phyloP scores from a whole-genome alignment of 35 echinoderm and acorn worm genomes.

The Heliocidaris tuberculata region DNA sequence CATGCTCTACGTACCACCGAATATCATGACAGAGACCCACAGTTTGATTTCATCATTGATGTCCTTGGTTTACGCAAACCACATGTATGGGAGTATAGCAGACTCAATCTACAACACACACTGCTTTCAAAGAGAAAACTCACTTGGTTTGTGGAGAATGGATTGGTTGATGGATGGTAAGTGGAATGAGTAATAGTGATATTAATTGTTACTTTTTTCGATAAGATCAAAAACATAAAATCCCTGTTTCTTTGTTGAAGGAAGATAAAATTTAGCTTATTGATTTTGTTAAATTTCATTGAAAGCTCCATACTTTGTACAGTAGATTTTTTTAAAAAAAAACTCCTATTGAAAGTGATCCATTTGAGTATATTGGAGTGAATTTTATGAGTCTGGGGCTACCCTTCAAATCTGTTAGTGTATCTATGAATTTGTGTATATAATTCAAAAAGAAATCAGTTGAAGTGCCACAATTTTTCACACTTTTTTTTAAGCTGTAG shows the following conservation, averaged over 20 bases:
- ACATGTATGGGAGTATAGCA: slow-evolving; percentile 88
- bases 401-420: no score
- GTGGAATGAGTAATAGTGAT: slow-evolving; percentile 11
- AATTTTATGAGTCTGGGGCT: no score
- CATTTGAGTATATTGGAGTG: no score
- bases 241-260: not conserved
- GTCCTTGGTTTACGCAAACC: slow-evolving; percentile 66
- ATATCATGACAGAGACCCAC: slow-evolving; percentile 87
- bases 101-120: slow-evolving; percentile 90
- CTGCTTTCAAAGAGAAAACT: slow-evolving; percentile 90
- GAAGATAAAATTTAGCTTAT: no score
- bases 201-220: not conserved
- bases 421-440: no score
- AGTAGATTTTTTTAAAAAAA: no score
- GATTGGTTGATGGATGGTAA: slow-evolving; percentile 93
- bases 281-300: no score
- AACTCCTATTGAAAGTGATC: no score
- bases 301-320: no score
- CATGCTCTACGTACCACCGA: slow-evolving; percentile 94
- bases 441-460: no score
- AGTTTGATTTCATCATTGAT: slow-evolving; percentile 86
- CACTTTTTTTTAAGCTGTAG: no score
- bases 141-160: slow-evolving; percentile 93
- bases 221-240: not conserved
- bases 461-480: no score